Conservation (phyloP, 2,888 invertebrate genomes). For the Lithophane leautieri region DNA sequence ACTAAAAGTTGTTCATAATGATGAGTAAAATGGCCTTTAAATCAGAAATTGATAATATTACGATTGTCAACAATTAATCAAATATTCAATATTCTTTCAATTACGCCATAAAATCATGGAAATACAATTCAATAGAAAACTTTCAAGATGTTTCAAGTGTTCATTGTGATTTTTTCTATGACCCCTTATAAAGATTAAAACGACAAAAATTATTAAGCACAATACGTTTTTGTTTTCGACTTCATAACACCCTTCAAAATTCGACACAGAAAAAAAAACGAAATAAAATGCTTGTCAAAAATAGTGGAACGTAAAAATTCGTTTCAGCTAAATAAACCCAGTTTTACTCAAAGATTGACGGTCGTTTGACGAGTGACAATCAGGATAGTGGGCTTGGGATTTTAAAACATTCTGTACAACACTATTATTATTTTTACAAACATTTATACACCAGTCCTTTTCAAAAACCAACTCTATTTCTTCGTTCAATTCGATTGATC, state of each 20-base stretch:
- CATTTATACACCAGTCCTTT: constrained; percentile 42
- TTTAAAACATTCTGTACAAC: constrained; percentile 69
- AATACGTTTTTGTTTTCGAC: background rate
- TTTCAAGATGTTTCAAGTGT: constrained; percentile 50
- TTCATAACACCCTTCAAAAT: background rate
- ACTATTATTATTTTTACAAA: constrained; percentile 65
- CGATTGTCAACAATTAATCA: constrained; percentile 26
- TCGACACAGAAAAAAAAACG: background rate
- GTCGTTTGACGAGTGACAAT: constrained; percentile 46
- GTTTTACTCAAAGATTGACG: constrained; percentile 43
- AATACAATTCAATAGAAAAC: constrained; percentile 48
- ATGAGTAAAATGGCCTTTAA: background rate
- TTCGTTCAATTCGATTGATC: constrained; percentile 17
- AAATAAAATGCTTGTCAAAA: constrained; percentile 13
- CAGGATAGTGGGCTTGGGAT: constrained; percentile 41
- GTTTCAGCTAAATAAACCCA: constrained; percentile 20
- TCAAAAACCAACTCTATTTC: constrained; percentile 14
- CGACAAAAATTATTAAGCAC: background rate
- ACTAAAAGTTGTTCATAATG: no score
- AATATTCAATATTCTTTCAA: constrained; percentile 27
- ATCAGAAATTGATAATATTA: constrained; percentile 14
- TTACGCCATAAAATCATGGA: constrained; percentile 28
- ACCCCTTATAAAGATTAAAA: no score
- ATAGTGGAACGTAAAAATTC: constrained; percentile 9
- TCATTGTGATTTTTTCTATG: constrained; percentile 38